phyloP scores from a whole-genome alignment of 2,797 vertebrate species.

The Melanotaenia nigrans region DNA sequence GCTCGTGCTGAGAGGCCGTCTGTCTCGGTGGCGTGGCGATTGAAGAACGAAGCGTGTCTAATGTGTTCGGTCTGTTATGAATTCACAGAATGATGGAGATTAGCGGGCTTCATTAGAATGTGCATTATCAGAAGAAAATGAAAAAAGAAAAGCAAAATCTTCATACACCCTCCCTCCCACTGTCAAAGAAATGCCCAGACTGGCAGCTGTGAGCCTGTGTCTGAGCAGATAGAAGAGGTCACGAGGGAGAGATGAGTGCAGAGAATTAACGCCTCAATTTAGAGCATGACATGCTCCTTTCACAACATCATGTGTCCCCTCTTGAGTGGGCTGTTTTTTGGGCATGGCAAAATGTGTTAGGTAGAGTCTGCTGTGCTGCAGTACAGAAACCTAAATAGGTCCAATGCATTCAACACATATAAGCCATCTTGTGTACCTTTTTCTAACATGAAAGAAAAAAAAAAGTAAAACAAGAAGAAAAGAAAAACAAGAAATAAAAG shows the following conservation, averaged over 20 bases:
- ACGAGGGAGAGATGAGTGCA: slow-evolving; percentile 22
- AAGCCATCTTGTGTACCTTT: not conserved
- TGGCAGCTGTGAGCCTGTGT: slow-evolving; percentile 61
- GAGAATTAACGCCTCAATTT: slow-evolving; percentile 44
- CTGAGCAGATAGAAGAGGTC: slow-evolving; percentile 49
- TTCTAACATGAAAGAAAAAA: too few relatives aligned
- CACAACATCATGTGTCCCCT: slow-evolving; percentile 22
- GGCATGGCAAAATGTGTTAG: not conserved
- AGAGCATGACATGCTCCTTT: slow-evolving; percentile 30
- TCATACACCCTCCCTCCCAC: not conserved
- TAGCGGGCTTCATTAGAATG: slow-evolving; percentile 52
- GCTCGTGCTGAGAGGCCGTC: slow-evolving; percentile 45
- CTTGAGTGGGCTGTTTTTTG: slow-evolving; percentile 9
- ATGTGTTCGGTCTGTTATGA: slow-evolving; percentile 54
- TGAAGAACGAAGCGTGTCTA: slow-evolving; percentile 53
- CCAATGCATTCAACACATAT: not conserved
- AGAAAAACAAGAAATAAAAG: too few relatives aligned
- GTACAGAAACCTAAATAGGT: not conserved
- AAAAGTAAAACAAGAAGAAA: too few relatives aligned
- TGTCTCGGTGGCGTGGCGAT: slow-evolving; percentile 22
- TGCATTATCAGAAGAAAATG: slow-evolving; percentile 22
- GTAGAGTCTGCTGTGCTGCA: not conserved
- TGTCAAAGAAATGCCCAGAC: slow-evolving; percentile 14
- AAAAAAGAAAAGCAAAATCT: not conserved
- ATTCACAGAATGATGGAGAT: slow-evolving; percentile 59